Percentiles rank a stretch among this genome's conserved stretches.
Conservation (phyloP, 53 echinoderm and acorn worm species). For the Henricia sp. region DNA sequence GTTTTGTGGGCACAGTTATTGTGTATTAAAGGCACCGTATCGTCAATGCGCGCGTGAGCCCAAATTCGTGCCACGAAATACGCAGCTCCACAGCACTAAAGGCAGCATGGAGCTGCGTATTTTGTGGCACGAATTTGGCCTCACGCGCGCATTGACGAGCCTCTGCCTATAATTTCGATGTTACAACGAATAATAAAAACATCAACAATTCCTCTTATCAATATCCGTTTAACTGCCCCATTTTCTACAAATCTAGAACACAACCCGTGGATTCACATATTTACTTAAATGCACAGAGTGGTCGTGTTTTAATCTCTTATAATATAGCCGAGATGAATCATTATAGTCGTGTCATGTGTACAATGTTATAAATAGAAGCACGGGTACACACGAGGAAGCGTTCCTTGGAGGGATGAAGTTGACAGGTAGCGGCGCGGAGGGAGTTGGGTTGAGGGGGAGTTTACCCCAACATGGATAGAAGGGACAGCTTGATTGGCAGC, state of each 20-base stretch:
- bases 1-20: too few relatives aligned
- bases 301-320: constrained; percentile 18
- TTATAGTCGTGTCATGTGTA: constrained; percentile 19
- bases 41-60: too few relatives aligned
- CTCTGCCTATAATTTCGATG: too few relatives aligned
- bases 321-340: constrained; percentile 31
- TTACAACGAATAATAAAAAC: too few relatives aligned
- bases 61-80: too few relatives aligned
- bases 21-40: too few relatives aligned
- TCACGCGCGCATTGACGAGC: too few relatives aligned
- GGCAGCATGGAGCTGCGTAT: too few relatives aligned
- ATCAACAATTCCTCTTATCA: neutral
- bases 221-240: neutral
- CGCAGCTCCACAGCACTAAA: too few relatives aligned
- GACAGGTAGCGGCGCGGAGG: constrained; percentile 34
- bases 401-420: constrained; percentile 37
- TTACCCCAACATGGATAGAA: constrained; percentile 24
- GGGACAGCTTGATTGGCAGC: constrained; percentile 55
- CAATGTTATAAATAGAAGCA: constrained; percentile 31
- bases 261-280: neutral
- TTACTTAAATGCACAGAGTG: neutral
- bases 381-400: constrained; percentile 20
- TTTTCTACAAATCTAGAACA: neutral
- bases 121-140: too few relatives aligned
- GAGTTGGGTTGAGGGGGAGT: constrained; percentile 31